phyloP scores from a whole-genome alignment of 2,113 vertebrate genomes.

The Terrapene triunguis region DNA sequence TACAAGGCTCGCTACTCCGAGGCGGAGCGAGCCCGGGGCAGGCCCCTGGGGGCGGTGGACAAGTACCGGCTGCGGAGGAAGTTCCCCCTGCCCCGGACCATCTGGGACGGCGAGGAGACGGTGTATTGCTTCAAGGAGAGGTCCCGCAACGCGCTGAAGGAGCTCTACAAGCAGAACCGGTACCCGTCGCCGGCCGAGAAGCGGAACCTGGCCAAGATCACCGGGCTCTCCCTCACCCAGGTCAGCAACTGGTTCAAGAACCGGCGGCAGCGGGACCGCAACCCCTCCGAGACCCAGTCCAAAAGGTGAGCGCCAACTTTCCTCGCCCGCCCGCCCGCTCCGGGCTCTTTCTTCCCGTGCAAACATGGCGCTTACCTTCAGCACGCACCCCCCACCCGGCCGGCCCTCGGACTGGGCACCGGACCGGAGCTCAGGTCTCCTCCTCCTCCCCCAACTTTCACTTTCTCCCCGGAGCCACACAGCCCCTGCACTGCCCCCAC shows the following conservation, averaged over 20 bases:
- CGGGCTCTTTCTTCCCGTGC: slow-evolving; percentile 69
- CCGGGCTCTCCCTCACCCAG: slow-evolving; percentile 97
- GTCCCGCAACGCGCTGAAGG: slow-evolving; percentile 98
- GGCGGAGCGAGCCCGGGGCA: slow-evolving; percentile 96
- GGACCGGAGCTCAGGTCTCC: background rate
- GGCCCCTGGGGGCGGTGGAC: slow-evolving; percentile 98
- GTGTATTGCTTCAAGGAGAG: slow-evolving; percentile 99
- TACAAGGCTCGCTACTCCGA: slow-evolving; percentile 98
- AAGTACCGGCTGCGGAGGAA: slow-evolving; percentile 99
- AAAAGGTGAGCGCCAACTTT: slow-evolving; percentile 89
- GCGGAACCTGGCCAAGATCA: slow-evolving; percentile 97
- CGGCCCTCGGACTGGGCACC: slow-evolving; percentile 15
- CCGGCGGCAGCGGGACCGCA: slow-evolving; percentile 96
- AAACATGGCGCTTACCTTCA: slow-evolving; percentile 79
- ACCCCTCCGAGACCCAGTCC: slow-evolving; percentile 95
- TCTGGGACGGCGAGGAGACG: slow-evolving; percentile 99
- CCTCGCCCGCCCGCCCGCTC: background rate
- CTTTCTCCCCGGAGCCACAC: too few species aligned
- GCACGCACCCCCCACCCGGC: background rate
- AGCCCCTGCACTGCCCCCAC: too few species aligned
- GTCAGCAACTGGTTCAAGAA: slow-evolving; percentile 99
- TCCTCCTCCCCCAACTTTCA: too few species aligned
- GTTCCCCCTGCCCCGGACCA: slow-evolving; percentile 97
- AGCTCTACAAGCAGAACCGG: slow-evolving; percentile 97
- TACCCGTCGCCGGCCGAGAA: slow-evolving; percentile 98